These are phyloP conservation scores for Thelaira solivaga DNA, from an alignment of 2,888 invertebrate species.

Conservation along the genomic window DNA sequence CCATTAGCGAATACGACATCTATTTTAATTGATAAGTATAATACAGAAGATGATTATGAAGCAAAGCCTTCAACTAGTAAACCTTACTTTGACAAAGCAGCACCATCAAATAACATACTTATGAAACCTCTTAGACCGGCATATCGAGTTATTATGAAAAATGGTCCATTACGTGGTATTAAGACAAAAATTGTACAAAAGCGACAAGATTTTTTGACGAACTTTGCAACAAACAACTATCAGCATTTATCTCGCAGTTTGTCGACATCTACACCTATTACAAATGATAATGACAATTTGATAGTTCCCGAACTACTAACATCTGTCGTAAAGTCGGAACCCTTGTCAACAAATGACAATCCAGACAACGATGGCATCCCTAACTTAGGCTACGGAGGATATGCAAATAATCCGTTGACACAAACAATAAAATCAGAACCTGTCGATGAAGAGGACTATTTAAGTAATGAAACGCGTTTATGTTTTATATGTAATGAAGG, in stretches of 20 bases:
- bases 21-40: conserved; percentile 4
- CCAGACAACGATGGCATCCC: neutral
- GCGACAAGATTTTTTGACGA: conserved; percentile 48
- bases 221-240: neutral
- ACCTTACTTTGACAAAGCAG: neutral
- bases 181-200: conserved; percentile 63
- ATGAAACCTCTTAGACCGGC: conserved; percentile 25
- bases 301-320: conserved; percentile 44
- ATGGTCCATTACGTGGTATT: conserved; percentile 56
- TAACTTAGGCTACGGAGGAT: neutral
- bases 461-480: neutral
- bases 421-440: conserved; percentile 44
- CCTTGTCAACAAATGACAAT: neutral
- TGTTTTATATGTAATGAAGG: conserved; percentile 56
- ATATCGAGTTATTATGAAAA: conserved; percentile 44
- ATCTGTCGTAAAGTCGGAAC: conserved; percentile 11
- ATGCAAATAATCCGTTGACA: neutral
- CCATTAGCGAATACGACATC: conserved; percentile 37
- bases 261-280: neutral
- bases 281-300: conserved; percentile 34
- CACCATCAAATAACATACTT: neutral
- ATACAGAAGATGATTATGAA: conserved; percentile 27
- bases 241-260: neutral
- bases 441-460: neutral
- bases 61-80: conserved; percentile 29